Evolutionary conservation across 2,797 vertebrate species (phyloP).

Genomic region (Pipistrellus pygmaeus): DNA sequence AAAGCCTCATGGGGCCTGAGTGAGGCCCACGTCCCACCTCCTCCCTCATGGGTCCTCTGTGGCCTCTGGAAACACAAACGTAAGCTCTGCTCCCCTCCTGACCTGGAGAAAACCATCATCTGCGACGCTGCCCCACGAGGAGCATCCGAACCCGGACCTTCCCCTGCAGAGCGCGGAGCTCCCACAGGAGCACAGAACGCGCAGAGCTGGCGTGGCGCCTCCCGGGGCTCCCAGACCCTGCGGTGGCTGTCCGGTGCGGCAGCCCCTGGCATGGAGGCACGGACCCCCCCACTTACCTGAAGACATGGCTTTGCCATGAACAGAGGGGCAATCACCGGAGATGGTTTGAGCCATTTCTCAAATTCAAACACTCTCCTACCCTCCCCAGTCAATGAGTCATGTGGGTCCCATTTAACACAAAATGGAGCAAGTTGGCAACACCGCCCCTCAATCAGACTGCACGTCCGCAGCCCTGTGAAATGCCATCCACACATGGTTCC

Average conservation of each 20-base stretch:
- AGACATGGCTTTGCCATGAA: not conserved
- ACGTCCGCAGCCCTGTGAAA: constrained; percentile 12
- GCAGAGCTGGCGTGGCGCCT: not conserved
- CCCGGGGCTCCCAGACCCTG: not conserved
- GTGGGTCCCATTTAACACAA: constrained; percentile 40
- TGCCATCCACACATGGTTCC: constrained; percentile 37
- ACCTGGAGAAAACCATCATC: not conserved
- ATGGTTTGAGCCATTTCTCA: not conserved
- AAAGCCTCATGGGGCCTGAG: not conserved
- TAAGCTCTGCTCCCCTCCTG: not conserved
- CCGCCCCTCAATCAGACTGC: not conserved
- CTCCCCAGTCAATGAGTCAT: constrained; percentile 33
- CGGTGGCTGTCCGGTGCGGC: not conserved
- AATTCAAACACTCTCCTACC: constrained; percentile 19
- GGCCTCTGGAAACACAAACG: not conserved
- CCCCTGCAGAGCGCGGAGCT: not conserved
- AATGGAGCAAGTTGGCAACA: constrained; percentile 43
- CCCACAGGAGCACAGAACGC: not conserved
- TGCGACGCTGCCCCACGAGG: not conserved
- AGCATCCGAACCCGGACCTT: not conserved
- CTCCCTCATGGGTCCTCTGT: not conserved
- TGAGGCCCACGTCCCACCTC: not conserved
- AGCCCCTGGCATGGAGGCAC: not conserved
- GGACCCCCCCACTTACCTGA: not conserved
- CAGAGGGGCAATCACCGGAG: not conserved